Evolutionary conservation across 2,797 vertebrate species (phyloP).

Genomic region (Sebastes vulpes): DNA sequence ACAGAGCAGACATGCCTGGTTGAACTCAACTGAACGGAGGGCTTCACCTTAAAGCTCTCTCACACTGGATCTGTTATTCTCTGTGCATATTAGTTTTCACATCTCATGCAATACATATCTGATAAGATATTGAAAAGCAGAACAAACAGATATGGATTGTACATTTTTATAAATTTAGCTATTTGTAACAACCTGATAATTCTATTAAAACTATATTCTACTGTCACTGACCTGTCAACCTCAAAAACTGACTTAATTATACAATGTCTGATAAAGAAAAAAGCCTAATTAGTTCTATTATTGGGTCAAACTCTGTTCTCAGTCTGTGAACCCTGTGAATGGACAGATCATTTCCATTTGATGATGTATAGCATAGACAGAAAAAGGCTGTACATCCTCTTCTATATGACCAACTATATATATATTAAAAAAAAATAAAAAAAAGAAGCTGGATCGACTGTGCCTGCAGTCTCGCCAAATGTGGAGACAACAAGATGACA

Average conservation of each 20-base stretch:
- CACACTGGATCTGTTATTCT: background rate
- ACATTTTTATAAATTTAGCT: background rate
- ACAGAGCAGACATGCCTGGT: background rate
- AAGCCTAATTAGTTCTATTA: background rate
- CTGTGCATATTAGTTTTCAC: background rate
- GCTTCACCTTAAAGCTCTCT: background rate
- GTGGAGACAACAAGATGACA: constrained; percentile 2
- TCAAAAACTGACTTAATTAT: background rate
- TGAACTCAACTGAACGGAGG: background rate
- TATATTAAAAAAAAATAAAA: background rate
- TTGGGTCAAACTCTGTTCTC: background rate
- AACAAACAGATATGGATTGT: background rate
- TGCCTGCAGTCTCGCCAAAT: background rate
- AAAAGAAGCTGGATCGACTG: background rate
- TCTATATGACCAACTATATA: background rate
- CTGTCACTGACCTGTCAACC: background rate
- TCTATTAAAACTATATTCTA: background rate
- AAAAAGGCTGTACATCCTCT: background rate
- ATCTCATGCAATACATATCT: background rate
- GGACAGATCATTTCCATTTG: background rate
- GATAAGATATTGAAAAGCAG: background rate
- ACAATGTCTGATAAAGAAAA: background rate
- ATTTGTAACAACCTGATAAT: background rate
- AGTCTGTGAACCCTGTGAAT: background rate
- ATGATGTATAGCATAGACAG: background rate